Evolutionary conservation across 2,888 invertebrate species (phyloP), one percentile per base, ranked within the genome.

Genomic region (Caenorhabditis panamensis): DNA sequence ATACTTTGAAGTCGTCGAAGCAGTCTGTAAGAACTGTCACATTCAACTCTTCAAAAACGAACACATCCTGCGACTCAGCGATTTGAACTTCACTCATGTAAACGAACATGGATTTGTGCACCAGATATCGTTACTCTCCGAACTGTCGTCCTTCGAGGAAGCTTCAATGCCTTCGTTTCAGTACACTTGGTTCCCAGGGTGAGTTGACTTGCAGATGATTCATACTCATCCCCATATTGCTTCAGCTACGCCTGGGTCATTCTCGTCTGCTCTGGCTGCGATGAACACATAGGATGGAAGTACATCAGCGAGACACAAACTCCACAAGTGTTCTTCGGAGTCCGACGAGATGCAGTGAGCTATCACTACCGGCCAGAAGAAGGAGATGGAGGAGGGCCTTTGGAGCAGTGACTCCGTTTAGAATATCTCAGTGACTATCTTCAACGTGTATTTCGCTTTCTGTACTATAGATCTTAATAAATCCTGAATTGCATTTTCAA

Each of bases 131-230:
- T 22, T 73, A 13, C 41, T 73, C 9, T 63, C 61, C 6, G 18
- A 59, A 53, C 20, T 72, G 1, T 9, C 8, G 18, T 63, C 62
- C 26, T 63, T 31, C 31, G 22, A 11, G 4, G 36, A 51, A 13
- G 31, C 16, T 0, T 36, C 58, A 16, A 11, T 3, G 0, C 63
- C 67, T 0, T 66, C 63, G 0, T 58, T 31, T 9, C 62, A 73
- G 13, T 79, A 41, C 47, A 67, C 71, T 28, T 79, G 79, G 79
- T 79, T 79, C 36, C 73, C 79, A n/a, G 73, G 63, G 73, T 79
- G 4, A 59, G 58, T 18, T 36, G 16, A 3, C 0, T 36, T 20
- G 20, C 11, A 18, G 31, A 44, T 13, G 4, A 31, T 41, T 41
- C 41, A 9, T n/a, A n/a, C n/a, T n/a, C 18, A 22, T 53, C 22